Evolutionary conservation across 1,140 invertebrate species (phyloP).

Genomic region (Copidosoma floridanum): DNA sequence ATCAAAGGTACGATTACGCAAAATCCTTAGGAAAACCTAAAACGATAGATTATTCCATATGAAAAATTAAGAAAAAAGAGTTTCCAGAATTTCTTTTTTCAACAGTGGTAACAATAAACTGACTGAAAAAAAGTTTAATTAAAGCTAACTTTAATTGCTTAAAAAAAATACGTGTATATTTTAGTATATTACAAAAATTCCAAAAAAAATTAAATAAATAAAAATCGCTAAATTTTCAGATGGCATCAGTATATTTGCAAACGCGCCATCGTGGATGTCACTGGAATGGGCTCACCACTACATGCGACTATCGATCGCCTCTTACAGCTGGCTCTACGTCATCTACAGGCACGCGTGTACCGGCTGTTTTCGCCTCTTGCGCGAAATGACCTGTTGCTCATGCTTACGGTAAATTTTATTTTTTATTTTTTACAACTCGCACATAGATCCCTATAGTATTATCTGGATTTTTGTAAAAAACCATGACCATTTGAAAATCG

Average conservation of each 20-base stretch:
- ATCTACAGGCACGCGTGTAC: conserved; percentile 73
- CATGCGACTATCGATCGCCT: conserved; percentile 74
- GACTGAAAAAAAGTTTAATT: no score
- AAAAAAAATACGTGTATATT: neutral
- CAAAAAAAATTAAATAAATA: neutral
- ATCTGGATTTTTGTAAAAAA: no score
- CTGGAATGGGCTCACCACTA: conserved; percentile 73
- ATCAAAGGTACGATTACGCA: no score
- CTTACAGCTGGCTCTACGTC: conserved; percentile 90
- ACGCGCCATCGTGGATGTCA: conserved; percentile 76
- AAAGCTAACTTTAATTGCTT: neutral
- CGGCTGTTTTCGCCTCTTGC: conserved; percentile 71
- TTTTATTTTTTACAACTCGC: no score
- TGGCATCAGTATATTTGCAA: conserved; percentile 60
- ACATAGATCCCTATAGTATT: no score
- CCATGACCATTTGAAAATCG: no score
- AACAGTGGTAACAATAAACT: no score
- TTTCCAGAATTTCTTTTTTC: no score
- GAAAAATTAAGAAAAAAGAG: no score
- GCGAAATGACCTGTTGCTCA: conserved; percentile 70
- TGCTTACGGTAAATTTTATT: conserved; percentile 75
- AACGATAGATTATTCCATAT: no score
- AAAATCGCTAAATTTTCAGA: conserved; percentile 26
- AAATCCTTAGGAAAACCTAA: no score
- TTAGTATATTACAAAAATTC: neutral